A percentile compares a stretch with the other conserved stretches of the same genome.
phyloP scores from a whole-genome alignment of 35 echinoderm and acorn worm genomes.

The Ophiothrix spiculata region DNA sequence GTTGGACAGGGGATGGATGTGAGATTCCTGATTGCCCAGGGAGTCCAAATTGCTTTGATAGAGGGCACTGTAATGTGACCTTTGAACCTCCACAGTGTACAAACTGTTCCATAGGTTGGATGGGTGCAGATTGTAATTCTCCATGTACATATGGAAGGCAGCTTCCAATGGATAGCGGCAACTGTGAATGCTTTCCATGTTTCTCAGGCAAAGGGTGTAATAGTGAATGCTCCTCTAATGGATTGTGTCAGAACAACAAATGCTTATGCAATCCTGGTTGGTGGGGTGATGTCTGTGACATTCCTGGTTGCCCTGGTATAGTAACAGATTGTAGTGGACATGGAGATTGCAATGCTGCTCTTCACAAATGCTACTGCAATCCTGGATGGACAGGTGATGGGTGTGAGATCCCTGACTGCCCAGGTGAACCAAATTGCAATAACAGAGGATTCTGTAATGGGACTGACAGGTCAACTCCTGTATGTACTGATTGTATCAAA shows the following conservation, averaged over 20 bases:
- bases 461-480: slow-evolving; percentile 3
- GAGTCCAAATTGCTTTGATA: slow-evolving; percentile 62
- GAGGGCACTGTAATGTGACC: slow-evolving; percentile 65
- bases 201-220: slow-evolving; percentile 76
- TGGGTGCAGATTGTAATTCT: slow-evolving; percentile 75
- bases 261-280: slow-evolving; percentile 67
- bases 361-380: slow-evolving; percentile 62
- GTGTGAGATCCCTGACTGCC: slow-evolving; percentile 76
- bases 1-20: slow-evolving; percentile 82
- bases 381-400: slow-evolving; percentile 84
- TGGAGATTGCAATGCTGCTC: slow-evolving; percentile 79
- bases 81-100: slow-evolving; percentile 69
- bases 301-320: slow-evolving; percentile 67
- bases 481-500: slow-evolving; percentile 41
- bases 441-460: slow-evolving; percentile 64
- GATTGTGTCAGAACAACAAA: slow-evolving; percentile 34
- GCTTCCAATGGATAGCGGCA: slow-evolving; percentile 73
- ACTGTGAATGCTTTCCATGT: slow-evolving; percentile 68
- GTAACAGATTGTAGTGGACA: slow-evolving; percentile 62
- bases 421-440: slow-evolving; percentile 75
- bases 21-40: slow-evolving; percentile 82
- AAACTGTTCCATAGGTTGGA: slow-evolving; percentile 71
- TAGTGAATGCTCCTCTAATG: slow-evolving; percentile 68
- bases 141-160: slow-evolving; percentile 61
- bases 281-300: slow-evolving; percentile 62